These are phyloP conservation scores for Melanaphis sacchari DNA, from an alignment of 1,140 invertebrate genomes.

Conservation along the genomic window DNA sequence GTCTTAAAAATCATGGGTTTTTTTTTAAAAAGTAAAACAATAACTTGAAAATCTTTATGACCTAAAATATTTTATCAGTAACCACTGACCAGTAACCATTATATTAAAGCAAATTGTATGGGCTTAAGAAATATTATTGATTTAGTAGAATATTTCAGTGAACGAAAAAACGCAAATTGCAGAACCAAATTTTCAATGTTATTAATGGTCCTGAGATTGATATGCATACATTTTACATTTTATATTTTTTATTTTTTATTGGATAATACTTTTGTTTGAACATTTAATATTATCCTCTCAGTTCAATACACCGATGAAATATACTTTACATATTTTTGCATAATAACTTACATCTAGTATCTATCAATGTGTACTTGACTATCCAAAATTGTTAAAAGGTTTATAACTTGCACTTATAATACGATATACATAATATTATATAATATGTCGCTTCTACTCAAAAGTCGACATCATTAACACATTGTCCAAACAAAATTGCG, in stretches of 20 bases:
- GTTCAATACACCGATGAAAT: background rate
- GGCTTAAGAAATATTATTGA: background rate
- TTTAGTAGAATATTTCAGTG: background rate
- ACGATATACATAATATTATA: background rate
- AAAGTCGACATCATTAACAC: background rate
- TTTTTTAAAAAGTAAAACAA: background rate
- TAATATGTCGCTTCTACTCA: background rate
- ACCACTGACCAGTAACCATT: too few relatives aligned
- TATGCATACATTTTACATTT: background rate
- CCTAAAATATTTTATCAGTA: background rate
- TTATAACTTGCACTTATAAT: background rate
- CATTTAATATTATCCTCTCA: background rate
- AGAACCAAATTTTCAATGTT: background rate
- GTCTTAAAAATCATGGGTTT: background rate
- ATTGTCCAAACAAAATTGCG: background rate
- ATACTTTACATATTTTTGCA: slow-evolving; percentile 5
- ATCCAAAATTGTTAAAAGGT: background rate
- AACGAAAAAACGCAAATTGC: background rate
- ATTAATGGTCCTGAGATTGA: background rate
- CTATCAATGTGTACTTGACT: background rate
- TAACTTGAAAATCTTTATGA: background rate
- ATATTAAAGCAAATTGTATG: background rate
- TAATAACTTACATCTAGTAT: background rate
- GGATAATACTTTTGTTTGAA: background rate
- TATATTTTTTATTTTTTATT: background rate